Evolutionary conservation across 1,140 invertebrate genomes (phyloP), one percentile per base, ranked within the genome.

Genomic region (Scaptodrosophila lebanonensis): DNA sequence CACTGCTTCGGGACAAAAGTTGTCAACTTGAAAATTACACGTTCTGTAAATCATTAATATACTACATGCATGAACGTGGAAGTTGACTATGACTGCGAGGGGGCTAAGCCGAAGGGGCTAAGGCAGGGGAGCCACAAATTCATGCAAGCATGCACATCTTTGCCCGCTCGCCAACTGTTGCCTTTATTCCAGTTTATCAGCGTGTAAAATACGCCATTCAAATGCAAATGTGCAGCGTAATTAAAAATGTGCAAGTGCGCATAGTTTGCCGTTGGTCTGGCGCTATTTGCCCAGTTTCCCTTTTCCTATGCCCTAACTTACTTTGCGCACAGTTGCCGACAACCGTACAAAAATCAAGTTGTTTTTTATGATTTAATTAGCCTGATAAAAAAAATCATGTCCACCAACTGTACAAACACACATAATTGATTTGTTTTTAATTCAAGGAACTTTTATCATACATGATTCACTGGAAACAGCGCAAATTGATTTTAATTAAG

Each of bases 21-120:
- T 82, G 76, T 82, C 75, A 82, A 82, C 75, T 82, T 82, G 76
- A 82, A 82, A 83, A 82, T 79, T 79, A 72, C 67, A 79, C 67
- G 61, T 77, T 60, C 54, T 60, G 57, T 25, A 77, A 71, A 66
- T 77, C 72, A 59, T 72, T 54, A 53, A 47, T 44, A 61, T 48
- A 48, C 42, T 57, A 61, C 35, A 63, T 27, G n/a, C 18, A 16
- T 47, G 20, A 17, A 13, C 32, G 9, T 57, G 25, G 43, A 22
- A 7, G 17, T 38, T 38, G 4, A 3, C 13, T 38, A 15, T 38
- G n/a, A n/a, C n/a, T n/a, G n/a, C n/a, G n/a, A n/a, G n/a, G n/a
- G n/a, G n/a, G n/a, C n/a, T n/a, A n/a, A n/a, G n/a, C n/a, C n/a
- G 29, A 13, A 30, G 13, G 43, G 22, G 20, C 36, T 33, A 45